Evolutionary conservation across 2,888 invertebrate genomes (phyloP).

Genomic region (Hemicrepidius hirtus): DNA sequence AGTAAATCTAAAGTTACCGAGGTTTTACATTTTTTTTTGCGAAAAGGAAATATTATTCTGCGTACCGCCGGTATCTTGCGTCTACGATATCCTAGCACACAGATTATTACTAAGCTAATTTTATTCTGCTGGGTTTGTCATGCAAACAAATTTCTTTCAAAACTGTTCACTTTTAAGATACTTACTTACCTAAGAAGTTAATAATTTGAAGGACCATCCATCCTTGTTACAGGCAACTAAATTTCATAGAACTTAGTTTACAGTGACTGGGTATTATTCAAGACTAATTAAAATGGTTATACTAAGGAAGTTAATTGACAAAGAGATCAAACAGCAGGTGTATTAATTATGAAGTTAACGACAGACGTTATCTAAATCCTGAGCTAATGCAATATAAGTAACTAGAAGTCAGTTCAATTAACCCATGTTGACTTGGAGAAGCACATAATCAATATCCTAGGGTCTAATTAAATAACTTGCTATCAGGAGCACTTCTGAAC

Average conservation of each 20-base stretch:
- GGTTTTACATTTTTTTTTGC: too few species aligned
- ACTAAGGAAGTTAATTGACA: not conserved
- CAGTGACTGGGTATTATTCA: not conserved
- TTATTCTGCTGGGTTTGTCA: too few species aligned
- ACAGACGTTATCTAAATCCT: slow-evolving; percentile 29
- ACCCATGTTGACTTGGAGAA: slow-evolving; percentile 52
- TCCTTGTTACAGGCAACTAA: not conserved
- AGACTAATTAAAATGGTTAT: not conserved
- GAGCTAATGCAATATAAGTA: slow-evolving; percentile 45
- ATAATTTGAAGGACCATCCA: too few species aligned
- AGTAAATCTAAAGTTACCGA: not conserved
- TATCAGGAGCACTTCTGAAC: slow-evolving; percentile 45
- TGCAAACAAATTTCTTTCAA: too few species aligned
- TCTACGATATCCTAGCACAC: too few species aligned
- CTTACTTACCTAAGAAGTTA: too few species aligned
- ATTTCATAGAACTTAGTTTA: not conserved
- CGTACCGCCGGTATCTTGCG: too few species aligned
- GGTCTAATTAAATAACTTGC: slow-evolving; percentile 53
- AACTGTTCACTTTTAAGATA: too few species aligned
- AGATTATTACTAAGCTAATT: too few species aligned
- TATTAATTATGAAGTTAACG: slow-evolving; percentile 37
- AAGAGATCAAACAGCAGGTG: slow-evolving; percentile 1
- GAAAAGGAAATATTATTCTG: too few species aligned
- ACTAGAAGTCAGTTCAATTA: slow-evolving; percentile 53
- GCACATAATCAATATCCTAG: slow-evolving; percentile 52